Evolutionary conservation across 2,797 vertebrate species (phyloP), one percentile per base, ranked within the genome.

Genomic region (Iguana delicatissima): DNA sequence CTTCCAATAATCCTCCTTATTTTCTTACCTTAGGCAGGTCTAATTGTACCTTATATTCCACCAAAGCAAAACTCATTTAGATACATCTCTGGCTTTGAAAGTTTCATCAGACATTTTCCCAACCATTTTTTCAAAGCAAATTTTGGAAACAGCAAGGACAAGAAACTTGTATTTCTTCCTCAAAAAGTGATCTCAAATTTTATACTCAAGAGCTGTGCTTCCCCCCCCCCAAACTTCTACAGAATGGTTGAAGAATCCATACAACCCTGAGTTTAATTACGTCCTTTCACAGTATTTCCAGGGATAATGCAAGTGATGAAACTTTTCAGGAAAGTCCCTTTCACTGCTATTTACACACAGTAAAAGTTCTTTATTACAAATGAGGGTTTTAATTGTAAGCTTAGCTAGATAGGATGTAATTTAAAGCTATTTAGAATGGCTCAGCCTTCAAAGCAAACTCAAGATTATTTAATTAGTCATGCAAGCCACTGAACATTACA

Each of bases 391-490:
- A 96, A 96, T 96, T 97, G 95, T 93, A 93, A 96, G 94, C 81
- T 95, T 96, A 93, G 95, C 93, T 95, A 95, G 94, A 95, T 95
- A 95, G 94, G 95, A 95, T 92, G 95, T 90, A 96, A 97, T 96
- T 96, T 96, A 96, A 97, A 96, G 93, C 95, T 88, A 95, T 96
- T 95, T 96, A 97, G 95, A 95, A 95, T 96, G 95, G 88, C 93
- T 97, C 95, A 95, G 91, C 76, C 94, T 97, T 97, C 96, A 97
- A 96, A 97, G 95, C 90, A 95, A 95, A 94, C 90, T 89, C 92
- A 90, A 94, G 94, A 96, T 96, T 95, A 95, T 96, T 96, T 96
- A 96, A 96, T 97, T 97, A 96, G 96, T 96, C 95, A 95, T 96
- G 96, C 94, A 95, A 96, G 90, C 84, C 89, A 86, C 92, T 94